Percentiles rank a stretch among this genome's conserved stretches.
Evolutionary conservation across 2,113 vertebrate species (phyloP).

Genomic region (Python bivittatus): DNA sequence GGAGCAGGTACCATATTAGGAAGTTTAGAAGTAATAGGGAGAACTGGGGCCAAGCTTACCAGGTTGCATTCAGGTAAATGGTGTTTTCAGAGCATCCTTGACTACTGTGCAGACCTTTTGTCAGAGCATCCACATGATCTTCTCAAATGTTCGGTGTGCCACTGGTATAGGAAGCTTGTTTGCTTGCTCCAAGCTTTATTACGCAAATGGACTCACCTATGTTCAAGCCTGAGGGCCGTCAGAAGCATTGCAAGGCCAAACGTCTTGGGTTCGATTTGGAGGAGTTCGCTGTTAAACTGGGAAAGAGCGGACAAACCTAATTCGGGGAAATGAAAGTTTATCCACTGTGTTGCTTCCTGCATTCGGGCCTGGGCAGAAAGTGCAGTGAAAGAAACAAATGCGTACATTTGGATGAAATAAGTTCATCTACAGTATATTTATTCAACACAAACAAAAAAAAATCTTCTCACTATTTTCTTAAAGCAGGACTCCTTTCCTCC

Average conservation of each 20-base stretch:
- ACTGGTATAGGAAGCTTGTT: not conserved
- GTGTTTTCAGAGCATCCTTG: not conserved
- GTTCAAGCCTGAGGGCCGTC: not conserved
- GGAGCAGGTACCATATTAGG: not conserved
- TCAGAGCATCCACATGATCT: not conserved
- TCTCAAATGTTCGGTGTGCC: not conserved
- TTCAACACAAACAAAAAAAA: no score
- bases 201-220: not conserved
- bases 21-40: not conserved
- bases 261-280: not conserved
- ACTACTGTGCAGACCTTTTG: not conserved
- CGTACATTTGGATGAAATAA: constrained; percentile 23
- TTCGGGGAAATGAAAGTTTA: not conserved
- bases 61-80: not conserved
- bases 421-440: not conserved
- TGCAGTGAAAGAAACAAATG: constrained; percentile 21
- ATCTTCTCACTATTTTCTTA: not conserved
- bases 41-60: not conserved
- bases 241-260: not conserved
- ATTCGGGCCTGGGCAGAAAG: not conserved
- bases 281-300: not conserved
- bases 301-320: not conserved
- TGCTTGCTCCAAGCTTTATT: not conserved
- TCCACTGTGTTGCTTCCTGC: not conserved
- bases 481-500: not conserved